These are phyloP conservation scores for Limosa lapponica DNA, from an alignment of 2,797 vertebrate species.

Conservation along the genomic window DNA sequence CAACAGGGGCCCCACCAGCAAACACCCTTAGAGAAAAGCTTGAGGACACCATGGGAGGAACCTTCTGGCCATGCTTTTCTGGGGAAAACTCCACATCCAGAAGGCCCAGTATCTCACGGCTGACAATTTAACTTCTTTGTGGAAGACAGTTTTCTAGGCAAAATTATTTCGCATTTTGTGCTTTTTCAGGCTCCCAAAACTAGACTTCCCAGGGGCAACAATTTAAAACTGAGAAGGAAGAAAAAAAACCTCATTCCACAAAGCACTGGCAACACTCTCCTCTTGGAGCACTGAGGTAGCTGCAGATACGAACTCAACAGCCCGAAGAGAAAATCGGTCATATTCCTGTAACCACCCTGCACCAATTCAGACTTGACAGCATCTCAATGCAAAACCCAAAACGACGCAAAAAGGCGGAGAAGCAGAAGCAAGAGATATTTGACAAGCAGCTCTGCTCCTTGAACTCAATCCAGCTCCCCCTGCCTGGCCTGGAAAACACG, in stretches of 20 bases:
- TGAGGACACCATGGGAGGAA: neutral
- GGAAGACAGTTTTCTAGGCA: neutral
- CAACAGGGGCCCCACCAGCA: neutral
- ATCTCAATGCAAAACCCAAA: neutral
- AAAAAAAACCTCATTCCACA: neutral
- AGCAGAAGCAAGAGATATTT: neutral
- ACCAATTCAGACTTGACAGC: neutral
- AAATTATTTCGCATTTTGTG: neutral
- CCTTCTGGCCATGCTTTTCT: neutral
- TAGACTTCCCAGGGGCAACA: neutral
- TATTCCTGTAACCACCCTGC: neutral
- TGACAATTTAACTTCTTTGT: neutral
- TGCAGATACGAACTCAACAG: neutral
- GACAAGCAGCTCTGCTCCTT: neutral
- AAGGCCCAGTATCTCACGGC: neutral
- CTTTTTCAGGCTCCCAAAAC: neutral
- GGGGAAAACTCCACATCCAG: neutral
- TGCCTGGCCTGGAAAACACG: accelerated
- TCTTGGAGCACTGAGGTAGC: neutral
- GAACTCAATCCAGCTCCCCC: neutral
- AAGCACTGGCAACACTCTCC: neutral
- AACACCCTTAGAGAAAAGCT: neutral
- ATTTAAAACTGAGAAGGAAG: neutral
- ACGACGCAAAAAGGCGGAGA: neutral
- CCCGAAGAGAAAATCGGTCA: neutral